phyloP scores from a whole-genome alignment of 2,888 invertebrate species.

The Perithous albicinctus region DNA sequence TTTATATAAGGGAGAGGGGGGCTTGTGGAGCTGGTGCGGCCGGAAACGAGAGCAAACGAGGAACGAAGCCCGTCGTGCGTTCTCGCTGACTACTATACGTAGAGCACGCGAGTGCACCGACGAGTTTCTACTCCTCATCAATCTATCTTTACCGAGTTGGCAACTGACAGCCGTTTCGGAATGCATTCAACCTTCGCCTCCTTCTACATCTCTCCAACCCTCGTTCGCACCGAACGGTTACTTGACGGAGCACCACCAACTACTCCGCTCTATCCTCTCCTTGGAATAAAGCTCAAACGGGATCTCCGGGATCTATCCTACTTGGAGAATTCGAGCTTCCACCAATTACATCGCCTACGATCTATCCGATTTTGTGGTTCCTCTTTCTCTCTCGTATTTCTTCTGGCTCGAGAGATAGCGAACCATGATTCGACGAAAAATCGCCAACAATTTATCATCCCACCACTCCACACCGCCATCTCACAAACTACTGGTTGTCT shows the following conservation, averaged over 20 bases:
- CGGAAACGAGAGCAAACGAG: slow-evolving; percentile 61
- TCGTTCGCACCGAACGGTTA: slow-evolving; percentile 68
- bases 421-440: slow-evolving; percentile 55
- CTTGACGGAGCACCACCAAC: slow-evolving; percentile 71
- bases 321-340: slow-evolving; percentile 19
- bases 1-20: slow-evolving; percentile 5
- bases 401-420: slow-evolving; percentile 18
- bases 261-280: slow-evolving; percentile 71
- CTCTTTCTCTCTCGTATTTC: background rate
- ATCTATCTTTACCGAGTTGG: slow-evolving; percentile 80
- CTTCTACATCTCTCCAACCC: slow-evolving; percentile 51
- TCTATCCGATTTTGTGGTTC: slow-evolving; percentile 33
- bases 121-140: slow-evolving; percentile 76
- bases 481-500: slow-evolving; percentile 16
- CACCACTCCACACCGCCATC: slow-evolving; percentile 22
- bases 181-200: slow-evolving; percentile 78
- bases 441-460: slow-evolving; percentile 60
- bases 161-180: slow-evolving; percentile 81
- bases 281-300: slow-evolving; percentile 22
- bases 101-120: slow-evolving; percentile 78
- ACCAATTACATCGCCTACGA: slow-evolving; percentile 32
- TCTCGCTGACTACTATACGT: slow-evolving; percentile 70
- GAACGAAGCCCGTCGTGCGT: slow-evolving; percentile 60
- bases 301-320: slow-evolving; percentile 12
- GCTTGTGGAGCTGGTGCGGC: slow-evolving; percentile 1